Base-by-base conservation (phyloP, 2,888 invertebrate genomes). In the Linnaemya vulpina region DNA sequence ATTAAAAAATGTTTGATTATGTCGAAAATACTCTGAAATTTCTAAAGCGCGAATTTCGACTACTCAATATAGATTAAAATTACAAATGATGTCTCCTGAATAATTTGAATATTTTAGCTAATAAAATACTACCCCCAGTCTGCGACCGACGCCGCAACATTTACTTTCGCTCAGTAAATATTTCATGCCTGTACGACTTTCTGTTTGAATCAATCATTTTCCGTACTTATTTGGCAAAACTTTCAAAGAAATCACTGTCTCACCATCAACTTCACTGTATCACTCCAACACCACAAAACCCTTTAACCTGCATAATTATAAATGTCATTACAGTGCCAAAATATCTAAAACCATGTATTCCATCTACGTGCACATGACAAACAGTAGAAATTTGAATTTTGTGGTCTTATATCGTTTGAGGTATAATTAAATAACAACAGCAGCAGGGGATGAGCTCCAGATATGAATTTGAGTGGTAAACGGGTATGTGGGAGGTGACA, bases 271-370 rank as follows among this genome's bases (percentile, higher is more conserved):
- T 20, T 30, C 10, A 11, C 10, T 25, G 25, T 20, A 62, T 30
- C 10, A 11, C 10, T 25, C 25, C 20, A 62, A 13, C 1, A 7
- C 17, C 38, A 38, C 35, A 62, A 51, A 55, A 13, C 13, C 40
- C n/a, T 76, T 43, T 20, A 53, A 62, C 67, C 74, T 51, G 67
- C 60, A 80, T 67, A 73, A 73, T 74, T 51, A 49, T 20, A 65
- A 67, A 67, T 80, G 30, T 73, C 60, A 11, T 68, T 74, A 53
- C 67, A 51, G 74, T 60, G 58, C 49, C n/a, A 74, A 46, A 63
- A 38, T 79, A 17, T 58, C 43, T 17, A 65, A 79, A 58, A 46
- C 63, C 65, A 65, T 65, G 10, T 43, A 51, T 38, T 55, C 22
- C n/a, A 11, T 25, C 17, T 63, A 51, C 60, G 38, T 68, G 49